phyloP scores from a whole-genome alignment of 2,797 vertebrate genomes.

The Rhodeus uyekii region DNA sequence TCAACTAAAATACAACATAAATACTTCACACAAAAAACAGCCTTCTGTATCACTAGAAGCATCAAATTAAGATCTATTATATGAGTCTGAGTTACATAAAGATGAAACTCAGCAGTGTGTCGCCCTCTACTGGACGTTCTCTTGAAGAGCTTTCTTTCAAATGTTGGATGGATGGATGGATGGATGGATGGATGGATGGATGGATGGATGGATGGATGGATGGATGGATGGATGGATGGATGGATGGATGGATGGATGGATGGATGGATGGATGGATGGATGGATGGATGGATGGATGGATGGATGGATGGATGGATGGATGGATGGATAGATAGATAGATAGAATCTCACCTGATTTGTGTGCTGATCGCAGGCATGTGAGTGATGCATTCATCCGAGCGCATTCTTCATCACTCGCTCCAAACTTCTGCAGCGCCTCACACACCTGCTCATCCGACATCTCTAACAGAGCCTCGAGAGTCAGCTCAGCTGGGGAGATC shows the following conservation, averaged over 20 bases:
- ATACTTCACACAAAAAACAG: not conserved
- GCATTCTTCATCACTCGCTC: constrained; percentile 90
- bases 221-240: not conserved
- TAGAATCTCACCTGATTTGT: constrained; percentile 84
- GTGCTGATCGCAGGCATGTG: constrained; percentile 89
- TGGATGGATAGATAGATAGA: not conserved
- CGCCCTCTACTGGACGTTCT: constrained; percentile 16
- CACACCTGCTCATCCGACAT: constrained; percentile 93
- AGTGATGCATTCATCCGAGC: constrained; percentile 95
- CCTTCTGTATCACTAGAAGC: not conserved
- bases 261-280: not conserved
- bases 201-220: not conserved
- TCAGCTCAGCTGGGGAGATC: constrained; percentile 85
- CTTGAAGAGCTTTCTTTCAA: not conserved
- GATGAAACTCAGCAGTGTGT: not conserved
- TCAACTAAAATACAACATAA: not conserved
- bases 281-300: not conserved
- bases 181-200: not conserved
- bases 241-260: not conserved
- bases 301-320: not conserved
- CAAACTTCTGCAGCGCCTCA: constrained; percentile 89
- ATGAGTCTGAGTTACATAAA: not conserved
- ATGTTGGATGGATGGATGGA: not conserved
- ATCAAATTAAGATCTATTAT: not conserved
- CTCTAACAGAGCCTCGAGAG: constrained; percentile 90